Evolutionary conservation across 2,888 invertebrate genomes (phyloP).

Genomic region (Temnothorax ravouxi): DNA sequence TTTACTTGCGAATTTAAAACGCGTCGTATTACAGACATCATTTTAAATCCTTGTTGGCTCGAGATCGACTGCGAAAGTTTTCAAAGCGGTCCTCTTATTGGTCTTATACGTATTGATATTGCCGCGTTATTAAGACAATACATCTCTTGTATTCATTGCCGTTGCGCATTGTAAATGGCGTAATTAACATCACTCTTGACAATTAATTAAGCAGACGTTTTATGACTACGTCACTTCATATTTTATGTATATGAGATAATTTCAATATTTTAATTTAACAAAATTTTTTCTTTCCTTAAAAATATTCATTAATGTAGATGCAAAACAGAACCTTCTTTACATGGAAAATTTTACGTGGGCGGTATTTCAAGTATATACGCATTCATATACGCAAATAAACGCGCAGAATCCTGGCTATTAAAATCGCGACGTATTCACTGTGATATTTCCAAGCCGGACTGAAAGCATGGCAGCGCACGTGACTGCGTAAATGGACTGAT

Average conservation of each 20-base stretch:
- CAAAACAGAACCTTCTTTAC: not conserved
- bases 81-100: not conserved
- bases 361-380: not conserved
- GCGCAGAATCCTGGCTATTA: not conserved
- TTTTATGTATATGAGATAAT: not conserved
- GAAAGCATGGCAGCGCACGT: constrained; percentile 3
- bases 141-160: not conserved
- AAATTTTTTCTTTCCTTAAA: not conserved
- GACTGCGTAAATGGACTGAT: constrained; percentile 16
- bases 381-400: not conserved
- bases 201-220: not conserved
- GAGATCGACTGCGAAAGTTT: constrained; percentile 8
- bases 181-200: not conserved
- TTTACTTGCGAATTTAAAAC: constrained; percentile 34
- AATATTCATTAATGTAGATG: not conserved
- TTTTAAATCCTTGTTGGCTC: constrained; percentile 24
- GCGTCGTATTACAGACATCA: constrained; percentile 9
- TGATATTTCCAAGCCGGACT: not conserved
- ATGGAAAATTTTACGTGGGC: not conserved
- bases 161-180: not conserved
- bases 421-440: not conserved
- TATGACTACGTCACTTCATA: not conserved
- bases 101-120: not conserved
- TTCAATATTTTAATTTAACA: not conserved
- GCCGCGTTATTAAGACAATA: not conserved